phyloP scores from a whole-genome alignment of 1,140 invertebrate genomes.

The Drosophila pandora region DNA sequence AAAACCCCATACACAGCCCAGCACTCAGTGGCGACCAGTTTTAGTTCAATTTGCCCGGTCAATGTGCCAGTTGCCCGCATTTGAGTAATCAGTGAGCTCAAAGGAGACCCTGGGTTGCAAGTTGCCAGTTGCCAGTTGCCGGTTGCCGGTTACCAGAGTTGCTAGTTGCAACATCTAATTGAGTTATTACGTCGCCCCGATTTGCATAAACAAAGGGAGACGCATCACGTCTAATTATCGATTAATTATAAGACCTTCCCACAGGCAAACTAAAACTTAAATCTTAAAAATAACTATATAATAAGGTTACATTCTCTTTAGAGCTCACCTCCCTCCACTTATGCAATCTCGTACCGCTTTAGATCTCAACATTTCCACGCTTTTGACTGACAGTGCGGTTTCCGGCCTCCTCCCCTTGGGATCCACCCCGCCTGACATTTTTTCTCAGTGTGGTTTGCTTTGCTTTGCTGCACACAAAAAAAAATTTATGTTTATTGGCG shows the following conservation, averaged over 20 bases:
- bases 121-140: slow-evolving; percentile 61
- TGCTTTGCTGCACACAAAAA: slow-evolving; percentile 72
- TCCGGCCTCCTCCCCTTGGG: slow-evolving; percentile 47
- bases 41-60: slow-evolving; percentile 44
- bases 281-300: neutral
- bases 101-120: slow-evolving; percentile 2
- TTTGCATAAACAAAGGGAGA: slow-evolving; percentile 67
- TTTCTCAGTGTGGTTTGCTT: slow-evolving; percentile 41
- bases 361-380: slow-evolving; percentile 21
- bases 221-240: slow-evolving; percentile 59
- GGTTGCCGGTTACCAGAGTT: slow-evolving; percentile 43
- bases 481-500: slow-evolving; percentile 82
- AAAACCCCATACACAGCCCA: slow-evolving; percentile 46
- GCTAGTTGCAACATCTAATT: slow-evolving; percentile 65
- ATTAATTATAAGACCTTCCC: slow-evolving; percentile 40
- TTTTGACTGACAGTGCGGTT: slow-evolving; percentile 80
- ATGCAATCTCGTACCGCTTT: slow-evolving; percentile 19
- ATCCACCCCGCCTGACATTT: neutral
- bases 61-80: slow-evolving; percentile 78
- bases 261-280: slow-evolving; percentile 27
- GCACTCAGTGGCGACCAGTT: slow-evolving; percentile 24
- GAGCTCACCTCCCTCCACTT: neutral
- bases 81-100: slow-evolving; percentile 51
- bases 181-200: slow-evolving; percentile 75
- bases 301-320: neutral